Evolutionary conservation across 2,888 invertebrate genomes (phyloP).

Genomic region (Phaonia tiefii): DNA sequence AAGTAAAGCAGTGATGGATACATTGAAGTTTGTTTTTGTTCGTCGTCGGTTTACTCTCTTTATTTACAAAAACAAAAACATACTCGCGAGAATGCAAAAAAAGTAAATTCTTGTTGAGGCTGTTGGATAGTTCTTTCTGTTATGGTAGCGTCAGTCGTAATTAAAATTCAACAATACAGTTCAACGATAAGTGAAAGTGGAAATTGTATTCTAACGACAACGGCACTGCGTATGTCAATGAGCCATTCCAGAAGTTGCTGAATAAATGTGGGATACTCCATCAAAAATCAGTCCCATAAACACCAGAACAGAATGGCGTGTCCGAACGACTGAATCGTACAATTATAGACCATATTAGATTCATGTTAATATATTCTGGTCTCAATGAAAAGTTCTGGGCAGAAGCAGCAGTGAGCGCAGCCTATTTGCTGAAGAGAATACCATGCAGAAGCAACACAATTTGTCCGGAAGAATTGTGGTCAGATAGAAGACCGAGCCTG

Average conservation of each 20-base stretch:
- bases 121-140: conserved; percentile 58
- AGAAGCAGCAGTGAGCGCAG: conserved; percentile 61
- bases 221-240: conserved; percentile 36
- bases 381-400: conserved; percentile 65
- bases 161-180: background rate
- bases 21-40: no score
- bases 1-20: no score
- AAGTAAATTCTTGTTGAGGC: conserved; percentile 39
- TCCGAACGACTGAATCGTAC: conserved; percentile 66
- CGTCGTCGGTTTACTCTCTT: no score
- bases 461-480: conserved; percentile 62
- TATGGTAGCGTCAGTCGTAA: conserved; percentile 34
- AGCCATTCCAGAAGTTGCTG: conserved; percentile 52
- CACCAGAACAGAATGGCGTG: conserved; percentile 72
- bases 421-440: conserved; percentile 61
- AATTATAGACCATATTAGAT: conserved; percentile 66
- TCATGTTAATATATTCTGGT: conserved; percentile 67
- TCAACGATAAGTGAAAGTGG: conserved; percentile 48
- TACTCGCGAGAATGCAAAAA: background rate
- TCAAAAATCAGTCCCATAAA: conserved; percentile 72
- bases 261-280: conserved; percentile 70
- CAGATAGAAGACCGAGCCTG: conserved; percentile 56
- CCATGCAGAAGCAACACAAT: conserved; percentile 58
- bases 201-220: conserved; percentile 56
- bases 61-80: background rate